A percentile compares a stretch with the other conserved stretches of the same genome.
Evolutionary conservation across 2,888 invertebrate species (phyloP).

Genomic region (Acholoe squamosa): DNA sequence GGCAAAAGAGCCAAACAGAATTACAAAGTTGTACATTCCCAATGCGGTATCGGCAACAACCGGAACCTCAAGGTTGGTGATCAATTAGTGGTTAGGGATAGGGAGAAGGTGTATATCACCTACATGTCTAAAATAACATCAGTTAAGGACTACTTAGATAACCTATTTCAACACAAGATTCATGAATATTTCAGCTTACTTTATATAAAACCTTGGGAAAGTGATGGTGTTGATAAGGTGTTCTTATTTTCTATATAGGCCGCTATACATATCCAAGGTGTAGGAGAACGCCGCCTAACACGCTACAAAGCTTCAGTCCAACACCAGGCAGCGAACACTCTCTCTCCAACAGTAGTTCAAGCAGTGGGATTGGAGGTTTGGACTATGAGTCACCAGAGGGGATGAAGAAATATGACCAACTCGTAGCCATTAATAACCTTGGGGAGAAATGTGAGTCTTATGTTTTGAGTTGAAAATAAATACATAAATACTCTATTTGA

Average conservation of each 20-base stretch:
- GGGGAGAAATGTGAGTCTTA: constrained; percentile 65
- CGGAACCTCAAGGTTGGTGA: constrained; percentile 25
- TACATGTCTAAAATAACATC: too few relatives aligned
- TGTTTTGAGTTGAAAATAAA: neutral
- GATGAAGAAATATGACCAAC: constrained; percentile 60
- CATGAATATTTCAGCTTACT: too few relatives aligned
- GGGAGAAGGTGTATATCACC: too few relatives aligned
- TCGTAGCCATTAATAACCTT: constrained; percentile 53
- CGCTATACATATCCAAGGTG: constrained; percentile 56
- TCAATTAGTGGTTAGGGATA: neutral
- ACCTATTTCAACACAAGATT: too few relatives aligned
- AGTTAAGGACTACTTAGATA: too few relatives aligned
- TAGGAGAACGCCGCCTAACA: neutral
- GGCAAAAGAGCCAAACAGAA: constrained; percentile 36
- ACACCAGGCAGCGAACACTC: constrained; percentile 53
- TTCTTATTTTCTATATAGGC: constrained; percentile 19
- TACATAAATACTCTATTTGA: neutral
- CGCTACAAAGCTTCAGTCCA: constrained; percentile 32
- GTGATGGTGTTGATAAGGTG: neutral
- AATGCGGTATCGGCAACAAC: constrained; percentile 30
- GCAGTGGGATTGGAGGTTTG: constrained; percentile 78
- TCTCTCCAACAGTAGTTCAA: constrained; percentile 76
- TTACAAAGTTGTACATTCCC: constrained; percentile 39
- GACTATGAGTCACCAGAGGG: constrained; percentile 78
- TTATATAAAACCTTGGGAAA: neutral